Percentiles rank a stretch among this genome's conserved stretches.
phyloP scores from a whole-genome alignment of 1,140 invertebrate species.

The Agraylea sexmaculata region DNA sequence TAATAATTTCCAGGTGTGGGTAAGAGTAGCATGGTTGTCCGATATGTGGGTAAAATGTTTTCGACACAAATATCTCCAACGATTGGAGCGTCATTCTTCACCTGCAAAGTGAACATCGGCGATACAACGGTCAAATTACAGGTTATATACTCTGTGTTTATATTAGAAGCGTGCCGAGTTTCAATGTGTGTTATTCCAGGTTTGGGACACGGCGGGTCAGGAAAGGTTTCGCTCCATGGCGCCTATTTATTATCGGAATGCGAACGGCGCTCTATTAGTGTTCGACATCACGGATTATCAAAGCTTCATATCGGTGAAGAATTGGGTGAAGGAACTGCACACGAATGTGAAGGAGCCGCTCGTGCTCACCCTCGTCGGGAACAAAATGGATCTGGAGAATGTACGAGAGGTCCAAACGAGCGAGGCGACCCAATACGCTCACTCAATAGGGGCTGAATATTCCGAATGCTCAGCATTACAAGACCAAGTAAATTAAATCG shows the following conservation, averaged over 20 bases:
- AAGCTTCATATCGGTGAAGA: constrained; percentile 63
- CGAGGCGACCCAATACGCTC: constrained; percentile 65
- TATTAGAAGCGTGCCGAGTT: too few relatives aligned
- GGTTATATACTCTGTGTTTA: constrained; percentile 34
- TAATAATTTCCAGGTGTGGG: constrained; percentile 60
- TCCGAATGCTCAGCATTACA: constrained; percentile 72
- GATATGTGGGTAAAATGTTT: constrained; percentile 68
- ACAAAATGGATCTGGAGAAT: constrained; percentile 66
- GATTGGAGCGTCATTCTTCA: constrained; percentile 82
- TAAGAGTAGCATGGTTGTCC: constrained; percentile 71
- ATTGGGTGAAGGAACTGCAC: constrained; percentile 69
- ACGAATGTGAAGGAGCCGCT: constrained; percentile 63
- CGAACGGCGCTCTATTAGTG: constrained; percentile 75
- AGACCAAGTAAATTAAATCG: constrained; percentile 46
- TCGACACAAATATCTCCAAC: constrained; percentile 63
- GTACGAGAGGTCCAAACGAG: constrained; percentile 47
- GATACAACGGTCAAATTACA: constrained; percentile 60
- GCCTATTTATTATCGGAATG: constrained; percentile 87
- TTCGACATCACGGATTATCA: constrained; percentile 71
- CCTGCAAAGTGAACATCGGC: constrained; percentile 61
- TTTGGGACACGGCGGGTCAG: constrained; percentile 88
- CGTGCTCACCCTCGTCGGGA: constrained; percentile 70
- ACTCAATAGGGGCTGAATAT: constrained; percentile 71
- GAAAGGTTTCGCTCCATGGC: constrained; percentile 76
- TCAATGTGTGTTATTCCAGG: constrained; percentile 43